Conservation (phyloP, 2,888 invertebrate species). For the Stegana nigrithorax region DNA sequence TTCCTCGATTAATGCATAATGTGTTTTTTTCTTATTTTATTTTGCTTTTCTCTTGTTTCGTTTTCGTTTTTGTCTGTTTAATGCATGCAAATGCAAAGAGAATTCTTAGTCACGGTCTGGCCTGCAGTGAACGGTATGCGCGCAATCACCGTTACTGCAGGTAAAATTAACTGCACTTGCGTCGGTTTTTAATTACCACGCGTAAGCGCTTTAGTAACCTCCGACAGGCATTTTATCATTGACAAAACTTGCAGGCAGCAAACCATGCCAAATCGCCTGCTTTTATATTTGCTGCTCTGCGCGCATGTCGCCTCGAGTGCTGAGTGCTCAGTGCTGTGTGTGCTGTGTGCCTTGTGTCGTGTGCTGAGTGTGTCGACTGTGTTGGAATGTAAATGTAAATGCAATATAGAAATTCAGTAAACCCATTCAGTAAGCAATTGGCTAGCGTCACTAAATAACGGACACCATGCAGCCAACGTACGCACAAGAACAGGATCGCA, state of each 20-base stretch:
- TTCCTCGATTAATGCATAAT: no score
- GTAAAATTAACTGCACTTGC: no score
- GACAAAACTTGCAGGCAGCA: conserved; percentile 13
- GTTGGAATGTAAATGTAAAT: conserved; percentile 13
- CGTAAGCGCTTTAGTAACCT: conserved; percentile 9
- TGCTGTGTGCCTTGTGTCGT: no score
- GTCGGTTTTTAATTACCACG: conserved; percentile 15
- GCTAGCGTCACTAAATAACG: not conserved
- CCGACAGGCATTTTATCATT: conserved; percentile 8
- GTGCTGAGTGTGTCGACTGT: no score
- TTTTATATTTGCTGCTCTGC: not conserved
- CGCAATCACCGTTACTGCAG: no score
- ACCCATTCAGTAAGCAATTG: not conserved
- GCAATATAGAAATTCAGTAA: not conserved
- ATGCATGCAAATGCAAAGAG: no score
- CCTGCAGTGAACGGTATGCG: no score
- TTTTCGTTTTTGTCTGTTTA: not conserved
- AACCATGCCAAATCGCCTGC: conserved; percentile 1
- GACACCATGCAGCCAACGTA: not conserved
- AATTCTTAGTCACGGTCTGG: no score
- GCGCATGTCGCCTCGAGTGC: no score
- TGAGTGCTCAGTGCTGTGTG: no score
- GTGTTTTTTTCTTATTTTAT: not conserved
- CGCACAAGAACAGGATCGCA: conserved; percentile 6
- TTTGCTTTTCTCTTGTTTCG: not conserved